Evolutionary conservation across 2,888 invertebrate species (phyloP).

Genomic region (Myopa tessellatipennis): DNA sequence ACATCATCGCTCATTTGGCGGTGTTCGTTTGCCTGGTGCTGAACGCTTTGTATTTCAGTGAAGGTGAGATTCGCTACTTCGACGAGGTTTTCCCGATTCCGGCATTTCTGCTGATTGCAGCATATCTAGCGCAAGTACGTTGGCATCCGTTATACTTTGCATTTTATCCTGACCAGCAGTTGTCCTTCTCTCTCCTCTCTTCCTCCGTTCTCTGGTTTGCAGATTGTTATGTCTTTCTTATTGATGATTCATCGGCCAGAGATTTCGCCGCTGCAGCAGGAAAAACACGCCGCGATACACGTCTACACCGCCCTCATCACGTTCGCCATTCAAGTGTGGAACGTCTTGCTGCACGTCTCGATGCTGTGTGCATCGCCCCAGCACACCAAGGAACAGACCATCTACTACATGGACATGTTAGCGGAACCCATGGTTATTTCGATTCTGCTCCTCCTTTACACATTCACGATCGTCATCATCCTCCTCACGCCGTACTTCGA

Average conservation of each 20-base stretch:
- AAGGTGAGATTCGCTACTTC: not conserved
- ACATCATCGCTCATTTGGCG: not conserved
- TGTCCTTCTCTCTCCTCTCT: not conserved
- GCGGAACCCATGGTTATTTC: not conserved
- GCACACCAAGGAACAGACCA: not conserved
- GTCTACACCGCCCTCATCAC: slow-evolving; percentile 14
- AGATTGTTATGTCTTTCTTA: not conserved
- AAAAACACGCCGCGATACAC: slow-evolving; percentile 10
- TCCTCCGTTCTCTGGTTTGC: not conserved
- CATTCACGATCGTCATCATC: not conserved
- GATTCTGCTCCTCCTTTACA: not conserved
- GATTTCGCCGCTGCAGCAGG: not conserved
- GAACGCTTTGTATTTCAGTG: not conserved
- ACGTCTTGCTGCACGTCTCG: not conserved
- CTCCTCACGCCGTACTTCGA: slow-evolving; percentile 8
- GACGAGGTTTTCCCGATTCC: not conserved
- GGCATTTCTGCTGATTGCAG: not conserved
- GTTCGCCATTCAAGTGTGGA: slow-evolving; percentile 10
- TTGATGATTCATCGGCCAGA: not conserved
- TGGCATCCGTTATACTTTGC: no score
- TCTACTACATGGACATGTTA: not conserved
- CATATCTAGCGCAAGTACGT: slow-evolving; percentile 13
- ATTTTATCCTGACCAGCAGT: no score
- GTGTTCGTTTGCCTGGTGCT: not conserved
- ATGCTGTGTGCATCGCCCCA: slow-evolving; percentile 6